phyloP scores from a whole-genome alignment of 1,140 invertebrate genomes.

The Zaprionus tsacasi region DNA sequence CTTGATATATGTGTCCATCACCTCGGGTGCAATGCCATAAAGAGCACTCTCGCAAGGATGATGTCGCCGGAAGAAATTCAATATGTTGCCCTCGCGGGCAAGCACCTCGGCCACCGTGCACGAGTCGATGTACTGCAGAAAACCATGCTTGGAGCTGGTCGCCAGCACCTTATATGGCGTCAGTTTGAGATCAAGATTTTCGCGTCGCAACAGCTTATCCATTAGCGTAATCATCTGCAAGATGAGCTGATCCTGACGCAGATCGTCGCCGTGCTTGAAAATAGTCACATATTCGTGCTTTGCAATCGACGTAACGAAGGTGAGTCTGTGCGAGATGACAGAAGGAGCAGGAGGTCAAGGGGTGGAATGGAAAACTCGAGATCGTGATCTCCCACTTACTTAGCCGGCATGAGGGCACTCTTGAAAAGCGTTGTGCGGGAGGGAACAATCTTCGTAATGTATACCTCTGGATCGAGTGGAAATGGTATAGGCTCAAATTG shows the following conservation, averaged over 20 bases:
- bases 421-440: slow-evolving; percentile 97
- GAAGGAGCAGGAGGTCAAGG: neutral
- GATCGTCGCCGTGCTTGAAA: slow-evolving; percentile 99
- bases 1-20: slow-evolving; percentile 99
- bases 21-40: slow-evolving; percentile 95
- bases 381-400: slow-evolving; percentile 77
- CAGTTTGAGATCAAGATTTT: slow-evolving; percentile 97
- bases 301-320: slow-evolving; percentile 91
- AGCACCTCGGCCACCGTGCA: slow-evolving; percentile 96
- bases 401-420: slow-evolving; percentile 98
- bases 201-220: slow-evolving; percentile 96
- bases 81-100: slow-evolving; percentile 93
- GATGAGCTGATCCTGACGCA: slow-evolving; percentile 99
- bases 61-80: slow-evolving; percentile 95
- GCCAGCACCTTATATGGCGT: slow-evolving; percentile 97
- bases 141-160: slow-evolving; percentile 97
- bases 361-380: neutral
- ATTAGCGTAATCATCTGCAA: slow-evolving; percentile 99
- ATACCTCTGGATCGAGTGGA: slow-evolving; percentile 96
- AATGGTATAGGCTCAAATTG: slow-evolving; percentile 97
- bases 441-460: slow-evolving; percentile 95
- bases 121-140: slow-evolving; percentile 99
- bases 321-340: slow-evolving; percentile 85
- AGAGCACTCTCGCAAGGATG: slow-evolving; percentile 94
- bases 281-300: slow-evolving; percentile 97